Percentiles rank a stretch among this genome's conserved stretches.
These are phyloP conservation scores for Rhagium mordax DNA, from an alignment of 2,888 invertebrate species.

Conservation along the genomic window DNA sequence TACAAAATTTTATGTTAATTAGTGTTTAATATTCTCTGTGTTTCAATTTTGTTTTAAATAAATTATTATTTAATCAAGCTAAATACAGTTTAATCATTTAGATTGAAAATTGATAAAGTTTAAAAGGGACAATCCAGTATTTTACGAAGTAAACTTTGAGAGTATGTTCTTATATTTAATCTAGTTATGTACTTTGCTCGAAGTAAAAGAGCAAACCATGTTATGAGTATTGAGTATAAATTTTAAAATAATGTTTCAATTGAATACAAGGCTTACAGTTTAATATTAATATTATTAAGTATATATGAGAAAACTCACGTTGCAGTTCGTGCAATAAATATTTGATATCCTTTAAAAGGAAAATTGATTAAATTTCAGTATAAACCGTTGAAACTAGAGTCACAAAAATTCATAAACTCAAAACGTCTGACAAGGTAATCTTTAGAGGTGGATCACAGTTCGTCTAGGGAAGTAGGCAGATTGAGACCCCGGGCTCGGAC, in stretches of 20 bases:
- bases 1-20: not conserved
- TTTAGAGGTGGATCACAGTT: too few species aligned
- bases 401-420: too few species aligned
- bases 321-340: too few species aligned
- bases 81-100: not conserved
- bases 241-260: not conserved
- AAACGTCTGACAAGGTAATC: too few species aligned
- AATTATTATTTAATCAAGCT: not conserved
- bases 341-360: too few species aligned
- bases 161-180: not conserved
- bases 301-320: too few species aligned
- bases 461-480: too few species aligned
- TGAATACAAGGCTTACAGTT: not conserved
- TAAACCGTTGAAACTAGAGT: too few species aligned
- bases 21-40: not conserved
- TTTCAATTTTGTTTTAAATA: not conserved
- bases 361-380: too few species aligned
- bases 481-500: too few species aligned
- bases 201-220: not conserved
- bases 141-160: slow-evolving; percentile 1
- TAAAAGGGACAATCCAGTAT: not conserved
- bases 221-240: not conserved
- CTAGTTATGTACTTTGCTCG: not conserved
- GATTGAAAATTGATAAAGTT: not conserved
- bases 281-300: too few species aligned